phyloP scores from a whole-genome alignment of 2,888 invertebrate genomes.

The Parnassius apollo region DNA sequence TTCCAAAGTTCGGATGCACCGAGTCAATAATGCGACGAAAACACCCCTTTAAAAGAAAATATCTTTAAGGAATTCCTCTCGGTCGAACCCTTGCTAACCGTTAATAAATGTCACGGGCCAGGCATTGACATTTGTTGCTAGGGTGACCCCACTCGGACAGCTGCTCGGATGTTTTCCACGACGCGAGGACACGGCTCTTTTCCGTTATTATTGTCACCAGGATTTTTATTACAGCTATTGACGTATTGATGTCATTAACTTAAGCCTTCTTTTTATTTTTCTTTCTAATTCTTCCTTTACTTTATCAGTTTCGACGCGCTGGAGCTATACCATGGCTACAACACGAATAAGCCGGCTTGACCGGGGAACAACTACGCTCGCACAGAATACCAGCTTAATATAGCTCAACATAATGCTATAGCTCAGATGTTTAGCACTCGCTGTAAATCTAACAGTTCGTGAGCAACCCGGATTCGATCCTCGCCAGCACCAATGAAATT shows the following conservation, averaged over 20 bases:
- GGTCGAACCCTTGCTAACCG: conserved; percentile 59
- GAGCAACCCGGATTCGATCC: too few relatives aligned
- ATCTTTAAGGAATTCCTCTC: conserved; percentile 57
- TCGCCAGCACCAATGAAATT: too few relatives aligned
- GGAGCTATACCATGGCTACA: too few relatives aligned
- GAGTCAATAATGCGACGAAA: conserved; percentile 37
- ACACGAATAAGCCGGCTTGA: too few relatives aligned
- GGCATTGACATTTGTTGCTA: conserved; percentile 29
- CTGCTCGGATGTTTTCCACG: conserved; percentile 38
- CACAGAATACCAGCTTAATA: too few relatives aligned
- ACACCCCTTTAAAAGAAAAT: conserved; percentile 49
- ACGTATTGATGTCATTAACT: neutral
- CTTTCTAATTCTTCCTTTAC: too few relatives aligned
- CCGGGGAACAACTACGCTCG: too few relatives aligned
- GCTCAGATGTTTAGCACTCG: too few relatives aligned
- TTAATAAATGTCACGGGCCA: conserved; percentile 71
- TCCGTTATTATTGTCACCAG: conserved; percentile 46
- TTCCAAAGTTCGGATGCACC: conserved; percentile 31
- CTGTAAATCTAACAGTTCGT: too few relatives aligned
- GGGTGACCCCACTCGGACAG: conserved; percentile 34
- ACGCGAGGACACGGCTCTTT: conserved; percentile 41
- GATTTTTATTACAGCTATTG: neutral
- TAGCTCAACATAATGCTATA: too few relatives aligned
- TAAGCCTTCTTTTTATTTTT: too few relatives aligned
- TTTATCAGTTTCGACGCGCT: too few relatives aligned